Evolutionary conservation across 2,113 vertebrate species (phyloP).

Genomic region (Ranitomeya imitator): DNA sequence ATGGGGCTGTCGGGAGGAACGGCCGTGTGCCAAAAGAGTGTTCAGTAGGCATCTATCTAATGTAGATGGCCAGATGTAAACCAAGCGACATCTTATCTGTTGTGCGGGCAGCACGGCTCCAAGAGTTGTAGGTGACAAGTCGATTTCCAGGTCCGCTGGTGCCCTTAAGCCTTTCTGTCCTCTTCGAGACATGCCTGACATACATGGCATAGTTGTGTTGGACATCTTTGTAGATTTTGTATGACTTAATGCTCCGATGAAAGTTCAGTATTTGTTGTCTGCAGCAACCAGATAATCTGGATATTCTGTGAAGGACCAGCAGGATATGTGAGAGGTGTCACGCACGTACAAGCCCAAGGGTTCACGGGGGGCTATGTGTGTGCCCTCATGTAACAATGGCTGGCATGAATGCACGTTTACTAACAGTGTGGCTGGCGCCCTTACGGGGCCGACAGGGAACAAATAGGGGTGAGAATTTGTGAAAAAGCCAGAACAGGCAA

Average conservation of each 20-base stretch:
- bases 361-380: not conserved
- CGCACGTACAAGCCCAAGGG: not conserved
- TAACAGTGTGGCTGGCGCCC: not conserved
- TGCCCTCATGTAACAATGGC: not conserved
- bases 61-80: too few relatives aligned
- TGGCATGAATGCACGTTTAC: not conserved
- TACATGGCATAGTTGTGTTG: constrained; percentile 20
- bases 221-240: not conserved
- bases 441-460: not conserved
- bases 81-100: not conserved
- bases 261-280: not conserved
- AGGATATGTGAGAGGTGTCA: not conserved
- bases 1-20: too few relatives aligned
- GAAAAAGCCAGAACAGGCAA: not conserved
- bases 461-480: not conserved
- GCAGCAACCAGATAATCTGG: not conserved
- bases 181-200: not conserved
- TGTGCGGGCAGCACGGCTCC: not conserved
- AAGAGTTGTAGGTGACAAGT: not conserved
- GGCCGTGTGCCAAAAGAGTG: too few relatives aligned
- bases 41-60: too few relatives aligned
- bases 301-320: not conserved
- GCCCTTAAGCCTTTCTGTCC: not conserved
- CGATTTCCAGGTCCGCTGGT: not conserved
- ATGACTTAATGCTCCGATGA: constrained; percentile 24